Base-by-base conservation (phyloP, 2,113 vertebrate genomes). In the Pseudorectes ferrugineus region DNA sequence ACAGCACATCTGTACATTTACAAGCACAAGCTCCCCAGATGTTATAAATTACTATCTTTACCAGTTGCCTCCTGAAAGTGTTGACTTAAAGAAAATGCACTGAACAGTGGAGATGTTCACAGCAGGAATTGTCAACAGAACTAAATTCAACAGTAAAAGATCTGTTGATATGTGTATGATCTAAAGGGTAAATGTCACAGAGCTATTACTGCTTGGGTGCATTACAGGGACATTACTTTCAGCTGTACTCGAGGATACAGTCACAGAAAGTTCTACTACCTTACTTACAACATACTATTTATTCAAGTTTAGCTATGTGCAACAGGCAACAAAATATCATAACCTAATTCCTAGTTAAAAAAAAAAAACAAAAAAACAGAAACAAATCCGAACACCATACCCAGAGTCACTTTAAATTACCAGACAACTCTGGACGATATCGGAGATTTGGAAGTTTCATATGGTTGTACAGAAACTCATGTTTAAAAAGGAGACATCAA, bases 101-200 rank as follows among this genome's bases (percentile, higher is more conserved):
- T 43, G 91, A 96, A 85, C 78, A 93, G 93, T 85, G 79, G 84
- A 97, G 88, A 97, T 93, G 74, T 92, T 97, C 96, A 96, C 91
- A 95, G 96, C 92, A 89, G 91, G 88, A 96, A 95, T 10, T 92
- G 92, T 97, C 97, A 97, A 95, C 97, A 96, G 65, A 95, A 68
- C 65, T 91, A 89, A 82, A 88, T 67, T 70, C 68, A 90, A 29
- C 59, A 87, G 72, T 78, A 74, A 82, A 87, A 81, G 81, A 88
- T 91, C 72, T 89, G 91, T 93, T 89, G 92, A 81, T 88, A 36
- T 15, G 59, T 68, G 63, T 62, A 62, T 49, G 55, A 87, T 94
- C 89, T 80, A 82, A 75, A 76, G 91, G 61, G 43, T 49, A 75
- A 88, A 71, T 85, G 74, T 84, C 91, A 93, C 74, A 59, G 35